Evolutionary conservation across 2,888 invertebrate genomes (phyloP), one percentile per base, ranked within the genome.

Genomic region (Stegana nigrithorax): DNA sequence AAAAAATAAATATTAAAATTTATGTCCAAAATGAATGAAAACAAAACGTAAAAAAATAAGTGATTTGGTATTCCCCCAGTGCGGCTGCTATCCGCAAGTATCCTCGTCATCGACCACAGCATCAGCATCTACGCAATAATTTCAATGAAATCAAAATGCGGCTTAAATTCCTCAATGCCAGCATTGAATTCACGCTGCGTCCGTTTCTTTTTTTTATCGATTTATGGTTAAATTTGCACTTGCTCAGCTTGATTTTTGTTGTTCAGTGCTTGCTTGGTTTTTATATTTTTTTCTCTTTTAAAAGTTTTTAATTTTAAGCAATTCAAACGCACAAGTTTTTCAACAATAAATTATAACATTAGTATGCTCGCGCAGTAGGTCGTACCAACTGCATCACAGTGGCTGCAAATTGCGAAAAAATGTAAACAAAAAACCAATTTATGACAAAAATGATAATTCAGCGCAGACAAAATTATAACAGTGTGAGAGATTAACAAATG

Each of bases 1-100:
- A 39, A 14, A 4, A 29, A 55, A 77, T 75, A 77, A 75, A 75
- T 75, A 74, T 71, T 67, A 65, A 69, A 71, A 76, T 73, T 72
- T 67, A 67, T 67, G 60, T 39, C 17, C 17, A n/a, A 44, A 8
- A 44, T 14, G 17, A 44, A 17, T 17, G 17, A 42, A 14, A 42
- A 14, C 2, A n/a, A n/a, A n/a, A n/a, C n/a, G 4, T 2, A 36
- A 36, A 36, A 7, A 36, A 3, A 36, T 4, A 3, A n/a, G 36
- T n/a, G 36, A n/a, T 36, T n/a, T 21, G 47, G 47, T 47, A 47
- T 47, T 47, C 47, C 47, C 47, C 47, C 47, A 47, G 23, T 36
- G 14, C 36, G 14, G 14, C 12, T 36, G 36, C 36, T 45, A 45
- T 45, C 17, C 23, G 7, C 17, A 47, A 17, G 25, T 10, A 17